A percentile compares a stretch with the other conserved stretches of the same genome.
These are phyloP conservation scores for Nysson spinosus DNA, from an alignment of 2,888 invertebrate genomes.

Conservation along the genomic window DNA sequence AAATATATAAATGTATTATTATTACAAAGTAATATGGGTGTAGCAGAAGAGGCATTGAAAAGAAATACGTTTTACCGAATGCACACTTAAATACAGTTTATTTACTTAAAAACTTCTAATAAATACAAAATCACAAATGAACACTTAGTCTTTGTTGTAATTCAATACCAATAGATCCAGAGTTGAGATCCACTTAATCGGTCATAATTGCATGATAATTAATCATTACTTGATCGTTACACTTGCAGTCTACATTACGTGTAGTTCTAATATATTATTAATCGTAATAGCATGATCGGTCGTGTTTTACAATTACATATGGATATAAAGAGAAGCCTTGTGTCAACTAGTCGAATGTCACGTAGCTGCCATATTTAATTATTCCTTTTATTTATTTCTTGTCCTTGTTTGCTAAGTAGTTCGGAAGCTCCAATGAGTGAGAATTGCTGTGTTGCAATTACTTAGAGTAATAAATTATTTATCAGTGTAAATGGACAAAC, in stretches of 20 bases:
- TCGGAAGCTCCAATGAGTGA: slow-evolving; percentile 61
- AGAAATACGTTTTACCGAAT: slow-evolving; percentile 41
- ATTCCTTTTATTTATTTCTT: slow-evolving; percentile 32
- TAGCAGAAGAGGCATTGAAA: background rate
- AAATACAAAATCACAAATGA: slow-evolving; percentile 78
- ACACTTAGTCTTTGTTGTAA: slow-evolving; percentile 76
- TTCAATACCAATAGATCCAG: slow-evolving; percentile 70
- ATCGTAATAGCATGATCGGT: slow-evolving; percentile 71
- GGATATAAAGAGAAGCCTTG: slow-evolving; percentile 71
- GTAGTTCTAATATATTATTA: slow-evolving; percentile 67
- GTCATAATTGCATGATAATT: slow-evolving; percentile 68
- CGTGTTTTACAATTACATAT: slow-evolving; percentile 69
- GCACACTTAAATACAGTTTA: slow-evolving; percentile 77
- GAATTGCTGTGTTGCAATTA: slow-evolving; percentile 50
- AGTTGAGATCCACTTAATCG: slow-evolving; percentile 61
- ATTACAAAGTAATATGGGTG: background rate
- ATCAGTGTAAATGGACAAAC: slow-evolving; percentile 70
- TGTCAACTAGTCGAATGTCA: slow-evolving; percentile 63
- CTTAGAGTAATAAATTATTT: slow-evolving; percentile 68
- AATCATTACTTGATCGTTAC: slow-evolving; percentile 72
- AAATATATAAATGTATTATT: background rate
- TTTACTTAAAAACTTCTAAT: slow-evolving; percentile 76
- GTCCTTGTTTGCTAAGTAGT: slow-evolving; percentile 49
- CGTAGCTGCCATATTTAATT: slow-evolving; percentile 67
- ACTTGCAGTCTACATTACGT: slow-evolving; percentile 72